Evolutionary conservation across 2,113 vertebrate genomes (phyloP).

Genomic region (Saimiri boliviensis): DNA sequence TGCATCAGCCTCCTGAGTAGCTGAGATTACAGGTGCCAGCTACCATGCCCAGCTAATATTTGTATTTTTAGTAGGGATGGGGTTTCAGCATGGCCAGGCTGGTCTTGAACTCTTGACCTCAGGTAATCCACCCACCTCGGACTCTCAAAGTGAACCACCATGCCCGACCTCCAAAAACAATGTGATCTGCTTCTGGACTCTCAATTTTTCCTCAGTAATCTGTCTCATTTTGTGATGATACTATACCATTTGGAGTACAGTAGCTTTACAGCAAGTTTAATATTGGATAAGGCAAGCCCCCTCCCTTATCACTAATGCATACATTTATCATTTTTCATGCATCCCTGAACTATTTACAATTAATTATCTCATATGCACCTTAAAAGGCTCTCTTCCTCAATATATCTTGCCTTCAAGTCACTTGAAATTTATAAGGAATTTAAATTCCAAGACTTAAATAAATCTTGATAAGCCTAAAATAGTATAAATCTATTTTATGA

Average conservation of each 20-base stretch:
- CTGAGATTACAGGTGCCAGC: too few relatives aligned
- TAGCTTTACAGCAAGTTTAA: slow-evolving; percentile 22
- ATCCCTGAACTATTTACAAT: neutral
- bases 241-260: neutral
- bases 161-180: neutral
- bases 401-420: slow-evolving; percentile 43
- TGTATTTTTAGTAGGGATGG: too few relatives aligned
- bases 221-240: neutral
- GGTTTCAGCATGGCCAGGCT: too few relatives aligned
- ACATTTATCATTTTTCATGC: slow-evolving; percentile 29
- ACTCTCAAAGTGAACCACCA: too few relatives aligned
- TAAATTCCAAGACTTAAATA: slow-evolving; percentile 1
- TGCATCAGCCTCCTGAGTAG: too few relatives aligned
- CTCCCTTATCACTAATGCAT: neutral
- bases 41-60: too few relatives aligned
- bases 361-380: slow-evolving; percentile 8
- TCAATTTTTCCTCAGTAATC: neutral
- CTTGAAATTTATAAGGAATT: slow-evolving; percentile 13
- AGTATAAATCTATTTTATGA: slow-evolving; percentile 24
- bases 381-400: slow-evolving; percentile 3
- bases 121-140: too few relatives aligned
- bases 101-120: too few relatives aligned
- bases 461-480: neutral
- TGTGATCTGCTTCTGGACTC: neutral
- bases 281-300: neutral